Conservation (phyloP, 2,797 vertebrate species). For the Lutjanus campechanus region DNA sequence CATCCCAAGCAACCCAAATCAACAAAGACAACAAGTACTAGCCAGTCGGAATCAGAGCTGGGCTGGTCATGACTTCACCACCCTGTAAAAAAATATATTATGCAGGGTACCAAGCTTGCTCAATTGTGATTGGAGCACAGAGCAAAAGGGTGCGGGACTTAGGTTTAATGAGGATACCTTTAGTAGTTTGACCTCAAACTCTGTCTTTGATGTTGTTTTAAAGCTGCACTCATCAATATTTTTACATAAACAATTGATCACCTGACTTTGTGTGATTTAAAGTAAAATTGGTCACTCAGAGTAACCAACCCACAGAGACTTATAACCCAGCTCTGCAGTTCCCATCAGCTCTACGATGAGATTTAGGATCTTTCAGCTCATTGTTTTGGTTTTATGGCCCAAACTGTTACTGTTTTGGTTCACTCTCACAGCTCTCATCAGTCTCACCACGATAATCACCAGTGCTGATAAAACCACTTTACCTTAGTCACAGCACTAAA, state of each 20-base stretch:
- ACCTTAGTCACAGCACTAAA: not conserved
- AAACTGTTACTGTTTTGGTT: not conserved
- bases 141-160: too few relatives aligned
- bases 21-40: too few relatives aligned
- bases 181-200: not conserved
- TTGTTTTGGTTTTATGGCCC: conserved; percentile 28
- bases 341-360: not conserved
- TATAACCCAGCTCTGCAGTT: not conserved
- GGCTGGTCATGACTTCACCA: too few relatives aligned
- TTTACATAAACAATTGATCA: not conserved
- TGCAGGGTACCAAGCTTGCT: too few relatives aligned
- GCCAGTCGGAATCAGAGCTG: too few relatives aligned
- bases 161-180: not conserved
- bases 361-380: not conserved
- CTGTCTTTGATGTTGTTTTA: not conserved
- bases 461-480: not conserved
- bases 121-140: too few relatives aligned
- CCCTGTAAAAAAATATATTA: too few relatives aligned
- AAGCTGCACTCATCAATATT: conserved; percentile 1
- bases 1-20: too few relatives aligned
- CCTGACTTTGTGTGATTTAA: not conserved
- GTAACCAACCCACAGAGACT: not conserved
- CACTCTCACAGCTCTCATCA: not conserved
- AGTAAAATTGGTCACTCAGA: not conserved
- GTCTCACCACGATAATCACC: not conserved